These are phyloP conservation scores for Nothura maculosa DNA, from an alignment of 2,797 vertebrate species.

Conservation along the genomic window DNA sequence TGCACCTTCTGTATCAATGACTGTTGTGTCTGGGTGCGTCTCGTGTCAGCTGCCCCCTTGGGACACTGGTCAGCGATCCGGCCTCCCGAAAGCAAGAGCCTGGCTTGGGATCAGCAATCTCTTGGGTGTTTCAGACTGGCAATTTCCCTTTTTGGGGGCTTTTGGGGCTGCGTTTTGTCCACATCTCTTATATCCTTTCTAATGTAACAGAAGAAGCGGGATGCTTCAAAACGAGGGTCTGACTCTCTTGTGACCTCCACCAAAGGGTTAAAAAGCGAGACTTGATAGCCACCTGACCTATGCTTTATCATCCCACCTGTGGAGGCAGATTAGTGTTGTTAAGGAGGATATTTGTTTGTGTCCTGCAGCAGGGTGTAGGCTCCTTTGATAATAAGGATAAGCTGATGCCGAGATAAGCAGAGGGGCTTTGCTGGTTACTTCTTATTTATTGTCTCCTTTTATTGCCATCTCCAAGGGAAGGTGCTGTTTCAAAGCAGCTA, in stretches of 20 bases:
- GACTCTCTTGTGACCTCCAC: not conserved
- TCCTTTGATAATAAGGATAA: slow-evolving; percentile 87
- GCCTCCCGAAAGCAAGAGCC: not conserved
- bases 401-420: slow-evolving; percentile 83
- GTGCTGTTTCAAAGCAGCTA: slow-evolving; percentile 84
- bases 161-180: not conserved
- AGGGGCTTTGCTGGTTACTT: slow-evolving; percentile 78
- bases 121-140: too few species aligned
- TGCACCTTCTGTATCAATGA: not conserved
- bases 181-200: not conserved
- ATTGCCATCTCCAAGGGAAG: slow-evolving; percentile 83
- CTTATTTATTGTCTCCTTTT: slow-evolving; percentile 87
- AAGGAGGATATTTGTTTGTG: slow-evolving; percentile 73
- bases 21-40: not conserved
- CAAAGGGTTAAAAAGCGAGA: slow-evolving; percentile 64
- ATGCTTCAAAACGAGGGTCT: not conserved
- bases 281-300: slow-evolving; percentile 63
- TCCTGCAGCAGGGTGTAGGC: slow-evolving; percentile 72
- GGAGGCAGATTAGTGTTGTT: slow-evolving; percentile 78
- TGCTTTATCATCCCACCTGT: slow-evolving; percentile 71
- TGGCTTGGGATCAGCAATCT: not conserved
- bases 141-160: not conserved
- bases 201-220: not conserved
- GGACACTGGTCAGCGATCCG: not conserved
- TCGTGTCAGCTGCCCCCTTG: not conserved